A percentile compares a stretch with the other conserved stretches of the same genome.
Evolutionary conservation across 2,797 vertebrate species (phyloP).

Genomic region (Lagorchestes hirsutus): DNA sequence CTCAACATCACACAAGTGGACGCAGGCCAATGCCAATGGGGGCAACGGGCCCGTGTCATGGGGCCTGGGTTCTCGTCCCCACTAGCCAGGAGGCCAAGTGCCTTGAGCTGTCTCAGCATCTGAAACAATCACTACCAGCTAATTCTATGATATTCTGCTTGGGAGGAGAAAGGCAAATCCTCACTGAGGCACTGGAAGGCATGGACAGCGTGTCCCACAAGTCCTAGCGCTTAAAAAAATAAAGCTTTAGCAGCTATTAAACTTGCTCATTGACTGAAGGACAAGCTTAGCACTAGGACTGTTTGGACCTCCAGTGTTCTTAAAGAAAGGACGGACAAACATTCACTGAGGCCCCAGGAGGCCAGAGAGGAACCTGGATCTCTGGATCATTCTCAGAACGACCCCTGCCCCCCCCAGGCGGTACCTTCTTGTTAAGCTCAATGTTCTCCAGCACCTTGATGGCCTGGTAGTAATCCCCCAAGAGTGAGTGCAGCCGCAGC

Average conservation of each 20-base stretch:
- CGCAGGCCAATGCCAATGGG: not conserved
- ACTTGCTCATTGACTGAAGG: too few species aligned
- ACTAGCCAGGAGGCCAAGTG: not conserved
- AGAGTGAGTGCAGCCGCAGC: conserved; percentile 95
- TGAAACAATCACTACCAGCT: not conserved
- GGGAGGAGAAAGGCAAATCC: not conserved
- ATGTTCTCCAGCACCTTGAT: conserved; percentile 99
- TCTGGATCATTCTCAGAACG: too few species aligned
- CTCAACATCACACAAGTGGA: too few species aligned
- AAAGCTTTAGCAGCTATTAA: too few species aligned
- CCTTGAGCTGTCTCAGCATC: not conserved
- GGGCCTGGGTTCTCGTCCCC: not conserved
- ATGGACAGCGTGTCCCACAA: not conserved
- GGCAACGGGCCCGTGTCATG: not conserved
- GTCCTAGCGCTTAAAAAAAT: not conserved
- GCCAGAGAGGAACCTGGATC: too few species aligned
- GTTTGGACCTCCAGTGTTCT: too few species aligned
- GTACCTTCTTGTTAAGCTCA: conserved; percentile 98
- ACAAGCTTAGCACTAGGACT: not conserved
- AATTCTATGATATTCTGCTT: not conserved
- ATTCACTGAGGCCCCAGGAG: too few species aligned
- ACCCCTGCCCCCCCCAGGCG: too few species aligned
- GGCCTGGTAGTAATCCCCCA: conserved; percentile 99
- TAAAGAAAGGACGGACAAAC: too few species aligned
- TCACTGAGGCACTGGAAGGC: not conserved